Percentiles rank a stretch among this genome's conserved stretches.
Evolutionary conservation across 2,113 vertebrate genomes (phyloP).

Genomic region (Melanerpes aurifrons): DNA sequence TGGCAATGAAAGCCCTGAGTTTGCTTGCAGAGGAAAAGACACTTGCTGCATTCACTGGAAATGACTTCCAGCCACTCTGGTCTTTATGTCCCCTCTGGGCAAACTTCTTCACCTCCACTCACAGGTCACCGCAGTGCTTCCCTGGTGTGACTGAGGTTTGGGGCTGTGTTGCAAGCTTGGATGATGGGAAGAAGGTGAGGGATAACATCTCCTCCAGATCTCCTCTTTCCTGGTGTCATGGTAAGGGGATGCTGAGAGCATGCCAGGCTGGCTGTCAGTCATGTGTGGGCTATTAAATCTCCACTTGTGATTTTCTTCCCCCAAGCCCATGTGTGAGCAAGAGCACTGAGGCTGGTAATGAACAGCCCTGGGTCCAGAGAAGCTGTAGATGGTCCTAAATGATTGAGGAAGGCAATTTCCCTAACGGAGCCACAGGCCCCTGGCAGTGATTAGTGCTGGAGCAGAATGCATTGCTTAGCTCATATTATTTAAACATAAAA

Average conservation of each 20-base stretch:
- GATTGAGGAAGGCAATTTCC: conserved; percentile 47
- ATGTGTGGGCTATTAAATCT: not conserved
- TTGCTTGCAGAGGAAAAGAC: not conserved
- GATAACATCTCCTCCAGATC: accelerated
- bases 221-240: accelerated
- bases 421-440: not conserved
- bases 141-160: accelerated
- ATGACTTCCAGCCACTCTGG: not conserved
- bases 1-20: not conserved
- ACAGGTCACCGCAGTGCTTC: not conserved
- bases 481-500: conserved; percentile 32
- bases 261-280: not conserved
- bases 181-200: not conserved
- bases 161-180: not conserved
- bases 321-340: accelerated
- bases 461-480: conserved; percentile 32
- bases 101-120: not conserved
- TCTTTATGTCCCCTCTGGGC: not conserved
- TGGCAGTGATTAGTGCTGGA: conserved; percentile 34
- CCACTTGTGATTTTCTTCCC: not conserved
- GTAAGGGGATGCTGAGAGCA: not conserved
- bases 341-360: not conserved
- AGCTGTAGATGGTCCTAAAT: not conserved
- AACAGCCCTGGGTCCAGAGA: not conserved
- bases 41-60: not conserved